These are phyloP conservation scores for Chaetorhynchus papuensis DNA, from an alignment of 2,113 vertebrate genomes.

Conservation along the genomic window DNA sequence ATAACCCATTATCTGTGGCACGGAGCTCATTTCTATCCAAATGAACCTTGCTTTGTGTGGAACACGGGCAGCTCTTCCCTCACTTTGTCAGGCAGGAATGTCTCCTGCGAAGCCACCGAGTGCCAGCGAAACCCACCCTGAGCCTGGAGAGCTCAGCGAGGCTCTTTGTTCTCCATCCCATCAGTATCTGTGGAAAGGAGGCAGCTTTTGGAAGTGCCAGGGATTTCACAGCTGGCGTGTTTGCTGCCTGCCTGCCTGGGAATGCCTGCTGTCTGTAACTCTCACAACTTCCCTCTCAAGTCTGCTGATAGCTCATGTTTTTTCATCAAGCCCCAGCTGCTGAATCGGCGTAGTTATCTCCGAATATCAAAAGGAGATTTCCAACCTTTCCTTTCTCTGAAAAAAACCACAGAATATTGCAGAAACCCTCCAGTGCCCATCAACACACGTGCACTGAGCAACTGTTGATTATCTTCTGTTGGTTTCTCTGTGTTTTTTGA, in stretches of 20 bases:
- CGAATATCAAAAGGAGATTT: not conserved
- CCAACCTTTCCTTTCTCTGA: not conserved
- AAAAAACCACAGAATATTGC: not conserved
- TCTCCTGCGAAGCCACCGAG: not conserved
- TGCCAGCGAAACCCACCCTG: not conserved
- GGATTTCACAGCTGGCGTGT: not conserved
- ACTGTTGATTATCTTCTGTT: not conserved
- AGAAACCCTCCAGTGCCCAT: not conserved
- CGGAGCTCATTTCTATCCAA: not conserved
- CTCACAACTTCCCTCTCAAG: not conserved
- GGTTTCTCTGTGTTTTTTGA: not conserved
- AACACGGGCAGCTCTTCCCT: not conserved
- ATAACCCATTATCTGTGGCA: constrained; percentile 29
- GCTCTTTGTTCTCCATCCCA: not conserved
- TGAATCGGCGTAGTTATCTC: not conserved
- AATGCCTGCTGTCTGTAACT: not conserved
- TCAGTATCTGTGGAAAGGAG: not conserved
- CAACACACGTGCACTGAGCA: not conserved
- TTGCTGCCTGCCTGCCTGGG: not conserved
- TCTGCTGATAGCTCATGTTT: not conserved
- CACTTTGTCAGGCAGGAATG: not conserved
- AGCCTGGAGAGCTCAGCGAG: not conserved
- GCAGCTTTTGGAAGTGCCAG: not conserved
- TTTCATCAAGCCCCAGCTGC: not conserved
- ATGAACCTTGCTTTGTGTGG: constrained; percentile 8